Conservation (phyloP, 2,888 invertebrate genomes). For the Spicauda simplicius region DNA sequence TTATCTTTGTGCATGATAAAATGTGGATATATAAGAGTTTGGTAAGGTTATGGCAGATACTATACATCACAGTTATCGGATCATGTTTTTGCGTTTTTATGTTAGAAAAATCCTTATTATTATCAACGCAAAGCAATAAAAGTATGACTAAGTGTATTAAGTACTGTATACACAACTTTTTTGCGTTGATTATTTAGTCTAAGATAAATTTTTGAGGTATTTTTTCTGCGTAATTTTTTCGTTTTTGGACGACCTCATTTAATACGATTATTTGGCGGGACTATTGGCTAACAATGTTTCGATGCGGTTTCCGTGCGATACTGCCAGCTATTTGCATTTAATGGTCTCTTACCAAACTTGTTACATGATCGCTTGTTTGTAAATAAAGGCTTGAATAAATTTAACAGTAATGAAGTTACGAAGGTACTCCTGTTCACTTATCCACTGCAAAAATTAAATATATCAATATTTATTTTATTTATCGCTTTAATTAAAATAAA, state of each 20-base stretch:
- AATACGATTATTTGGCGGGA: conserved; percentile 46
- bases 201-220: background rate
- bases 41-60: conserved; percentile 68
- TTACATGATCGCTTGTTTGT: background rate
- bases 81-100: conserved; percentile 75
- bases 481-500: too few species aligned
- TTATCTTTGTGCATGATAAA: conserved; percentile 58
- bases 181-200: background rate
- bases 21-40: conserved; percentile 54
- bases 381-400: conserved; percentile 12
- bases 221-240: conserved; percentile 21
- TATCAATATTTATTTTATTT: too few species aligned
- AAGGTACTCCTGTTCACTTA: background rate
- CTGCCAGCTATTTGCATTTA: conserved; percentile 11
- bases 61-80: conserved; percentile 51
- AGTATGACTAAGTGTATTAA: conserved; percentile 4
- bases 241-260: conserved; percentile 47
- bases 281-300: conserved; percentile 39
- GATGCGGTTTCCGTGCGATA: conserved; percentile 24
- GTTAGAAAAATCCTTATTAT: conserved; percentile 53
- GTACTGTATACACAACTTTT: background rate
- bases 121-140: background rate
- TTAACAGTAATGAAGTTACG: background rate
- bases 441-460: too few species aligned
- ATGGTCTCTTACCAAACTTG: conserved; percentile 17